phyloP scores from a whole-genome alignment of 2,888 invertebrate genomes.

The Ophion costatus region DNA sequence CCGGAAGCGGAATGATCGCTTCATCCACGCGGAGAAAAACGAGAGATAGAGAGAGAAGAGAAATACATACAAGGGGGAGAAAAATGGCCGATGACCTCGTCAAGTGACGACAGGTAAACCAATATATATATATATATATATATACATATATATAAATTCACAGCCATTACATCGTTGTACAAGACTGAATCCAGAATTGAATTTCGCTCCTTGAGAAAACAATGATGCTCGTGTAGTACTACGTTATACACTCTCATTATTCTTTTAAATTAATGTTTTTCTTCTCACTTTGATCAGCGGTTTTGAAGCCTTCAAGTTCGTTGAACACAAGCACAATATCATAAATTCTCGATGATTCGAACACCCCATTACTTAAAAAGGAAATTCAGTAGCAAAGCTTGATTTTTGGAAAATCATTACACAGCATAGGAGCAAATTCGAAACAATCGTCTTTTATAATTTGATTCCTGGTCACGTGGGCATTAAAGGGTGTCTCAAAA shows the following conservation, averaged over 20 bases:
- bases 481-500: too few species aligned
- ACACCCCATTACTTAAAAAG: not conserved
- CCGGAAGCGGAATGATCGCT: conserved; percentile 62
- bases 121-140: not conserved
- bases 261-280: conserved; percentile 22
- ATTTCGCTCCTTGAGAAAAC: conserved; percentile 55
- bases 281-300: conserved; percentile 6
- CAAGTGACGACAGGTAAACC: conserved; percentile 4
- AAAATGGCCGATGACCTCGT: conserved; percentile 62
- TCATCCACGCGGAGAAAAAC: conserved; percentile 39
- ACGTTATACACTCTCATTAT: conserved; percentile 50
- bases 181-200: conserved; percentile 48
- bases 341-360: not conserved
- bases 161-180: not conserved
- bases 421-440: too few species aligned
- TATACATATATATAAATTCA: not conserved
- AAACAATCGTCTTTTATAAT: too few species aligned
- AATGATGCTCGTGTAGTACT: conserved; percentile 58
- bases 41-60: conserved; percentile 24
- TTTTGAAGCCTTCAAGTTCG: not conserved
- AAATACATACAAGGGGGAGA: conserved; percentile 36
- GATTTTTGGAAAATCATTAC: too few species aligned
- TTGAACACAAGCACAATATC: not conserved
- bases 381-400: not conserved
- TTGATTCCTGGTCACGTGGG: not conserved